Percentiles rank a stretch among this genome's conserved stretches.
Conservation (phyloP, 2,797 vertebrate genomes). For the Sphenodon punctatus region DNA sequence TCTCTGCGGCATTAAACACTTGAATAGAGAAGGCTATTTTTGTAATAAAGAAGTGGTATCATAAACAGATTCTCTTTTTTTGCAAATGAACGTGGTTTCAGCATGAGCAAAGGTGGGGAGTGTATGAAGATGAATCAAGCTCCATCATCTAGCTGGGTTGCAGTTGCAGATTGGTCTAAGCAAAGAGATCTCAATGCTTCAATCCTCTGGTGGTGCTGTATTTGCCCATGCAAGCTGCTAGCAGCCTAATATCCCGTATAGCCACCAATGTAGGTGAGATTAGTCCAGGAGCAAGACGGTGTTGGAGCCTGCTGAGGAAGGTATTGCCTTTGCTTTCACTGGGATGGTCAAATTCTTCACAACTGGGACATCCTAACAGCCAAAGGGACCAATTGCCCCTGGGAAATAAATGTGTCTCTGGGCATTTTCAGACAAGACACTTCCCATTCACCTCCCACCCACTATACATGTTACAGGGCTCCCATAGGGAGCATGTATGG, state of each 20-base stretch:
- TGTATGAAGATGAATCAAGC: too few species aligned
- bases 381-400: not conserved
- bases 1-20: slow-evolving; percentile 17
- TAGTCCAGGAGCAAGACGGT: not conserved
- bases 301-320: not conserved
- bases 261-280: not conserved
- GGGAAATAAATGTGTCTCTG: not conserved
- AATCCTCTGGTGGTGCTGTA: not conserved
- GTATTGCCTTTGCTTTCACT: not conserved
- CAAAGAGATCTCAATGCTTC: too few species aligned
- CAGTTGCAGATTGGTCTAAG: too few species aligned
- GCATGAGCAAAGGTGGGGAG: too few species aligned
- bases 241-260: not conserved
- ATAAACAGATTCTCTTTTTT: not conserved
- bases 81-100: too few species aligned
- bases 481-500: too few species aligned
- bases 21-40: not conserved
- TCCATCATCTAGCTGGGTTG: too few species aligned
- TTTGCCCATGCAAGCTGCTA: not conserved
- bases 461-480: too few species aligned
- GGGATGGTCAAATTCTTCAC: not conserved
- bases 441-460: too few species aligned
- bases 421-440: too few species aligned
- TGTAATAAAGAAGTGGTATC: not conserved
- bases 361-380: not conserved